Base-by-base conservation (phyloP, 2,797 vertebrate genomes). In the Xiphorhynchus erythropygius region DNA sequence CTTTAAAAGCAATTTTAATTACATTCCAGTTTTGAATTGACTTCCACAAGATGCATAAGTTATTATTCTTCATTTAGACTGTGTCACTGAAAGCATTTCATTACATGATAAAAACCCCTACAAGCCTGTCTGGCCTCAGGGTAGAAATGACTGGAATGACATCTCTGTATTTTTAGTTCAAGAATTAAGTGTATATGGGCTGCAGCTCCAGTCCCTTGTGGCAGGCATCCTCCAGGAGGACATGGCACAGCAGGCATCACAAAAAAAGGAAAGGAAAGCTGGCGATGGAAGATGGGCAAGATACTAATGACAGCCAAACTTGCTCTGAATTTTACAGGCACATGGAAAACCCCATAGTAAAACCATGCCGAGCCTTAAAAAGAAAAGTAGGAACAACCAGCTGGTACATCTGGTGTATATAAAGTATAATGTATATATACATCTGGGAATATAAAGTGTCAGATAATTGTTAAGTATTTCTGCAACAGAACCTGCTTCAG, bases 61-160 rank as follows among this genome's bases (percentile, higher is more conserved):
- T 76, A 94, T 70, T 87, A 89, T 70, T 93, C 63, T 78, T 85
- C 75, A 95, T 94, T 95, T 94, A 60, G 52, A 80, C 23, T 7
- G n/a, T 93, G 91, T 82, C 92, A 93, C 68, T 94, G 56, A 74
- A 92, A 97, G 80, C 64, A 88, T 94, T 94, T 95, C 91, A 93
- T 94, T 96, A 94, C 49, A 69, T 21, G 75, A 94, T 62, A 90
- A 93, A 95, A 94, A 86, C 18, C 71, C 89, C 89, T 87, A 90
- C 94, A 92, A 94, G 92, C 64, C 81, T 82, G 33, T 56, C 70
- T 95, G 83, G 83, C 90, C 92, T 92, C 44, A 62, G 90, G 90
- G 77, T 77, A 88, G 65, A 94, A 97, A 82, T 90, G 94, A 94
- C 92, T 94, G 70, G 55, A 93, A 89, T 96, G 93, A 95, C 96